Percentiles rank a stretch among this genome's conserved stretches.
Evolutionary conservation across 2,113 vertebrate genomes (phyloP).

Genomic region (Leptocoma aspasia): DNA sequence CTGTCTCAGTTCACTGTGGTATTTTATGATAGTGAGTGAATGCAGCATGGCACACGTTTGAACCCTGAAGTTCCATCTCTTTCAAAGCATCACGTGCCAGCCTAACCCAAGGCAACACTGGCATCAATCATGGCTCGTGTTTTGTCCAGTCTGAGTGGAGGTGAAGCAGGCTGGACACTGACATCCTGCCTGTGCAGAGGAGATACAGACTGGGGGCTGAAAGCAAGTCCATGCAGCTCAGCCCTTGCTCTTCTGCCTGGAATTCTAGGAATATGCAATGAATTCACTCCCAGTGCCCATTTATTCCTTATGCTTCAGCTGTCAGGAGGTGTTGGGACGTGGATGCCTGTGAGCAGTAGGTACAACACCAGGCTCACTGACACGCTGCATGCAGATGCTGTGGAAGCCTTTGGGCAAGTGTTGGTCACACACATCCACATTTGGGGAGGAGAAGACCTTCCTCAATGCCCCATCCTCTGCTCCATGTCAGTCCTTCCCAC

Average conservation of each 20-base stretch:
- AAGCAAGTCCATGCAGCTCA: rapidly evolving
- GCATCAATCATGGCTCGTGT: neutral
- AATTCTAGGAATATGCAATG: neutral
- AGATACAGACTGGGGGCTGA: neutral
- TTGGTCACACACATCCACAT: neutral
- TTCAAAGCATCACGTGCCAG: neutral
- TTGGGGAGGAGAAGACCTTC: neutral
- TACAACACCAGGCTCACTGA: neutral
- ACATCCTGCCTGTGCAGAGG: neutral
- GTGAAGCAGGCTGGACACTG: neutral
- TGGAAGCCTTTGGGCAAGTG: neutral
- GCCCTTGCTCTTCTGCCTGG: neutral
- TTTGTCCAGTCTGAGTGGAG: neutral
- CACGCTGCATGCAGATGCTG: rapidly evolving
- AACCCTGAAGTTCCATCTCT: neutral
- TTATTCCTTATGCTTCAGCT: neutral
- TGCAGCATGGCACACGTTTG: rapidly evolving
- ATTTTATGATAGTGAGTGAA: neutral
- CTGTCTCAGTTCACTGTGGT: neutral
- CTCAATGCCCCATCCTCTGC: neutral
- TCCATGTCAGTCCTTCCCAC: rapidly evolving
- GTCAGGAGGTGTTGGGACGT: neutral
- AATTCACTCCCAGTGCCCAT: neutral
- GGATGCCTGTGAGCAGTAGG: neutral
- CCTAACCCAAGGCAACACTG: neutral